Evolutionary conservation across 2,888 invertebrate genomes (phyloP), one percentile per base, ranked within the genome.

Genomic region (Sarcophaga caerulescens): DNA sequence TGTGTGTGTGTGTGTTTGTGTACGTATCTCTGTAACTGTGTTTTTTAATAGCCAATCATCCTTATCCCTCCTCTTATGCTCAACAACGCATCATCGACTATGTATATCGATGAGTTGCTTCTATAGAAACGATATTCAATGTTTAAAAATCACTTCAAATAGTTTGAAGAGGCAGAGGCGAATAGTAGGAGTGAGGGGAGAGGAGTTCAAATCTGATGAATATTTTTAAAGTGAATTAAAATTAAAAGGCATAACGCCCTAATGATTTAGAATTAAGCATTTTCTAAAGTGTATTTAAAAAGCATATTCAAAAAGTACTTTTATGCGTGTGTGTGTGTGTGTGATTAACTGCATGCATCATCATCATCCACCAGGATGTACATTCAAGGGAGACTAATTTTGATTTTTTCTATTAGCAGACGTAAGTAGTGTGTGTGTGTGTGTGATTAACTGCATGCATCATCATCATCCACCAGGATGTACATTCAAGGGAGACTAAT

Each of bases 21-120:
- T 52, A 14, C 17, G 17, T 52, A 52, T 35, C 35, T 35, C 35
- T 35, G 35, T 10, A 35, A 35, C 35, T 35, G 52, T 52, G 17
- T 52, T 14, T 52, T 89, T 89, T 89, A 90, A 90, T 91, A 89
- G 91, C 91, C 91, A 90, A 90, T 90, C 90, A 90, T 62, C 21
- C 17, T n/a, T 21, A 60, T 70, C 57, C 23, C 65, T 17, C 44
- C 57, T 10, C 23, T 35, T 52, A 57, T 45, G 25, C 47, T 65
- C n/a, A 57, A 14, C 52, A 35, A 35, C 52, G 52, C 52, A 52
- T 52, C 52, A 52, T 52, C 17, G 52, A 52, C 52, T 14, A 11
- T n/a, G n/a, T n/a, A n/a, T 21, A 60, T 70, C 44, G 63, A 57
- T 44, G 60, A 44, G 44, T 63, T 69, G 21, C 69, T 35, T 45